phyloP scores from a whole-genome alignment of 2,797 vertebrate species.

The Columba guinea region DNA sequence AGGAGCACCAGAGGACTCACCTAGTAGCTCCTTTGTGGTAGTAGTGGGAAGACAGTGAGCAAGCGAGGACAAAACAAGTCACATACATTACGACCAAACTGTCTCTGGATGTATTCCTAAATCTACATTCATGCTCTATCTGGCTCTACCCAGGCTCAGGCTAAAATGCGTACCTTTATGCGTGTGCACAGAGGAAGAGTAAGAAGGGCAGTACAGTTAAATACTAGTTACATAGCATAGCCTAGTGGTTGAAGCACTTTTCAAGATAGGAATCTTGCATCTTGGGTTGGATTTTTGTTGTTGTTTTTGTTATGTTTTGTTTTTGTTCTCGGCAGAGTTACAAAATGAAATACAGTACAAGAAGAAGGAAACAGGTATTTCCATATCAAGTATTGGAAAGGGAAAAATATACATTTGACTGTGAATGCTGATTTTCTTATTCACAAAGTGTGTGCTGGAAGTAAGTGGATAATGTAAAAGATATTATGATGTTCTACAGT shows the following conservation, averaged over 20 bases:
- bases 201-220: neutral
- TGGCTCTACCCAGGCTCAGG: neutral
- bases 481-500: neutral
- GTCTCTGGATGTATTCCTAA: neutral
- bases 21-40: neutral
- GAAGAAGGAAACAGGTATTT: neutral
- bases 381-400: neutral
- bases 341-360: neutral
- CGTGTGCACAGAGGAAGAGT: neutral
- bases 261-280: neutral
- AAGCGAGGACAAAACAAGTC: neutral
- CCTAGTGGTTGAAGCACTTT: neutral
- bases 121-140: neutral
- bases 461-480: neutral
- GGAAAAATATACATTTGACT: neutral
- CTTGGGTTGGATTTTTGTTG: neutral
- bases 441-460: neutral
- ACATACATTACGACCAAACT: neutral
- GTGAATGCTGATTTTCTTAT: neutral
- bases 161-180: neutral
- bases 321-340: neutral
- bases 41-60: neutral
- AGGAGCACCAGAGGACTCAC: neutral
- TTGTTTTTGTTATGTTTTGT: neutral
- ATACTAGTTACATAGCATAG: neutral